These are phyloP conservation scores for Scolopax rusticola DNA, from an alignment of 2,797 vertebrate genomes.

Conservation along the genomic window DNA sequence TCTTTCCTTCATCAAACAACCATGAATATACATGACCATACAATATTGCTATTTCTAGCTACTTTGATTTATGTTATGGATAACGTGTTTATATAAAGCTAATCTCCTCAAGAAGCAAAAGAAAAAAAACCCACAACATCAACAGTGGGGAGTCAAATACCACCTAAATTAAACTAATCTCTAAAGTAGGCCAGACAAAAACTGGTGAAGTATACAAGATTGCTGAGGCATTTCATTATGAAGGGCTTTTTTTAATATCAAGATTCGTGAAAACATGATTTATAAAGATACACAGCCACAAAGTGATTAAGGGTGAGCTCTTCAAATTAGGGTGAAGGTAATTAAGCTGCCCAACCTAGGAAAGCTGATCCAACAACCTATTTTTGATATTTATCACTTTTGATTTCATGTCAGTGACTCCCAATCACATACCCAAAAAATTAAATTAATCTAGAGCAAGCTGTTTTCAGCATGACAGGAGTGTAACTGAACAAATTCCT, in stretches of 20 bases:
- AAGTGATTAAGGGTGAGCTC: background rate
- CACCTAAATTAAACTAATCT: conserved; percentile 7
- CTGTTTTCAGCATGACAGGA: background rate
- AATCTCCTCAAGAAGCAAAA: background rate
- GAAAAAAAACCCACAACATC: background rate
- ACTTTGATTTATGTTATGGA: conserved; percentile 52
- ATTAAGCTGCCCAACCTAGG: background rate
- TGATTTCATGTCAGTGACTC: background rate
- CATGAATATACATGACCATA: conserved; percentile 55
- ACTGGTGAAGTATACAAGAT: background rate
- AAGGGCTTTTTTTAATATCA: background rate
- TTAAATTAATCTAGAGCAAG: background rate
- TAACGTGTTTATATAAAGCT: conserved; percentile 48
- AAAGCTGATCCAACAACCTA: background rate
- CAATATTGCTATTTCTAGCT: conserved; percentile 35
- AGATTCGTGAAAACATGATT: background rate
- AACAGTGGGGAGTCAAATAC: background rate
- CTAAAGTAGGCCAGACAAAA: background rate
- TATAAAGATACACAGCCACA: background rate
- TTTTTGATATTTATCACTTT: background rate
- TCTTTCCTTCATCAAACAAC: conserved; percentile 35
- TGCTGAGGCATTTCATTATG: background rate
- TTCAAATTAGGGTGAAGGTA: background rate
- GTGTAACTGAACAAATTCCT: background rate
- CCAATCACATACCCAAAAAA: background rate